Conservation (phyloP, 2,797 vertebrate species). For the Acanthiza pusilla region DNA sequence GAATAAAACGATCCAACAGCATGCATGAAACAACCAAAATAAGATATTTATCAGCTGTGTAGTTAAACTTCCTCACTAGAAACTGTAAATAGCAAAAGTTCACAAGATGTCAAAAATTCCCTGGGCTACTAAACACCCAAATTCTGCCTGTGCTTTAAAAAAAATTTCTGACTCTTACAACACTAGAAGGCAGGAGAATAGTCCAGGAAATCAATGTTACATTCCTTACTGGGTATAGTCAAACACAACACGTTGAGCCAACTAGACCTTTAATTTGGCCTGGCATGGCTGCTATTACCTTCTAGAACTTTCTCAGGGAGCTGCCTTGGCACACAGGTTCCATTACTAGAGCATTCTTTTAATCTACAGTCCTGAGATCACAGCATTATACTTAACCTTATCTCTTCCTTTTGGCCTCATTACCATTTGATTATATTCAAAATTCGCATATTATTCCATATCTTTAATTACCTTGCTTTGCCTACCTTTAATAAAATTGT, state of each 20-base stretch:
- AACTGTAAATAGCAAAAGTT: neutral
- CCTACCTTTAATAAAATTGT: constrained; percentile 25
- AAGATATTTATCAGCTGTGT: neutral
- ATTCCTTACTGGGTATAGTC: neutral
- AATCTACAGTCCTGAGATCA: neutral
- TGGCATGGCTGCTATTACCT: neutral
- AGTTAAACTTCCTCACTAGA: neutral
- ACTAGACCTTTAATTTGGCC: neutral
- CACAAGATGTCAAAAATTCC: neutral
- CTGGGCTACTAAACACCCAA: neutral
- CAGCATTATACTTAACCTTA: neutral
- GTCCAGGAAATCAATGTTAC: neutral
- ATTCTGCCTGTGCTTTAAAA: neutral
- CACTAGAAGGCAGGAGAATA: neutral
- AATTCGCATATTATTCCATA: constrained; percentile 14
- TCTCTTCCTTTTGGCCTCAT: constrained; percentile 43
- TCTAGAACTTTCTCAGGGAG: constrained; percentile 3
- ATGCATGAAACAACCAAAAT: neutral
- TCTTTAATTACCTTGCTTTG: constrained; percentile 31
- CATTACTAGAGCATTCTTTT: neutral
- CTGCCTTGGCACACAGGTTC: neutral
- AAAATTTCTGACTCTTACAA: neutral
- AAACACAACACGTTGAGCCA: neutral
- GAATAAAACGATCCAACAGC: neutral
- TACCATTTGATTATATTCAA: constrained; percentile 25